A percentile compares a stretch with the other conserved stretches of the same genome.
Conservation (phyloP, 2,113 vertebrate genomes). For the Sinosuthora webbiana region DNA sequence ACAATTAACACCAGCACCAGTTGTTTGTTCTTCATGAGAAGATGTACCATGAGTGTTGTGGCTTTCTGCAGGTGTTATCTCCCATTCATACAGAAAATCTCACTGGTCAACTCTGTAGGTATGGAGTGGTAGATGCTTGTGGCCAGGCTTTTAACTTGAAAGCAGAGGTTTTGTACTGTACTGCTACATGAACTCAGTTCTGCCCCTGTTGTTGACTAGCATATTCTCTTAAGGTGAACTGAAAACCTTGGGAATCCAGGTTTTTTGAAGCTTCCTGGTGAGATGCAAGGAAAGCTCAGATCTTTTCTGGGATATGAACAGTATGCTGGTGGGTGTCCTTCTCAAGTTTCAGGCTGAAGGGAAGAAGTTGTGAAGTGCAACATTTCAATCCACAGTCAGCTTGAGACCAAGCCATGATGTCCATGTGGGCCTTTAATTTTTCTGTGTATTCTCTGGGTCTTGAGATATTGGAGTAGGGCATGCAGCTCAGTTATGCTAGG, state of each 20-base stretch:
- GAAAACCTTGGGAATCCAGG: neutral
- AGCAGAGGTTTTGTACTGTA: neutral
- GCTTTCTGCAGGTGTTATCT: neutral
- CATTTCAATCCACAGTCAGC: neutral
- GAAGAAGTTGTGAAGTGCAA: neutral
- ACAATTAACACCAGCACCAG: neutral
- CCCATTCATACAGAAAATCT: neutral
- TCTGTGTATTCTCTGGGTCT: neutral
- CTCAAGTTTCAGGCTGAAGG: neutral
- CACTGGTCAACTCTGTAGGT: neutral
- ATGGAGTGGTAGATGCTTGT: neutral
- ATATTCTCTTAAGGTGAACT: neutral
- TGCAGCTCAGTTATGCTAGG: neutral
- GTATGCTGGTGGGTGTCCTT: neutral
- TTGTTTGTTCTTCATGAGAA: neutral
- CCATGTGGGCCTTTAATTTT: neutral
- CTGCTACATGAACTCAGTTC: neutral
- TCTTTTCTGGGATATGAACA: constrained; percentile 15
- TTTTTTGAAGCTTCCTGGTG: neutral
- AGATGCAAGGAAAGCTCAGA: neutral
- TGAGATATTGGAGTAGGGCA: neutral
- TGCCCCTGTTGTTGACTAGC: neutral
- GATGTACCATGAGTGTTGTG: rapidly evolving
- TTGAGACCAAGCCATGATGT: neutral
- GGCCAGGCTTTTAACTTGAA: neutral